A percentile compares a stretch with the other conserved stretches of the same genome.
Conservation (phyloP, 2,888 invertebrate species). For the Endotricha flammealis region DNA sequence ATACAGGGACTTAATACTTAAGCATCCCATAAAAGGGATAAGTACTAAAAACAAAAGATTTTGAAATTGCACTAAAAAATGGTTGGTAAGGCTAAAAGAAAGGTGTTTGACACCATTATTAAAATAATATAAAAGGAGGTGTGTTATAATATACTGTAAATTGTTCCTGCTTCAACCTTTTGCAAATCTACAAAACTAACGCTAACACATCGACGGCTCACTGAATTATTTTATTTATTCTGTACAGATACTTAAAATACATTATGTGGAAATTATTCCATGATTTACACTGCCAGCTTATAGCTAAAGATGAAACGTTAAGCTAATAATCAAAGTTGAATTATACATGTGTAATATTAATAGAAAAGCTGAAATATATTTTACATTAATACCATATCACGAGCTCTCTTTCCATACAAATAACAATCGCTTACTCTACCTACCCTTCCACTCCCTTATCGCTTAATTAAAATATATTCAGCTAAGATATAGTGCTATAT, state of each 20-base stretch:
- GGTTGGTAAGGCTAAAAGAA: neutral
- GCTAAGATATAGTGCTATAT: no score
- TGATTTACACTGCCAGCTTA: neutral
- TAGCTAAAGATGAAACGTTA: neutral
- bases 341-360: neutral
- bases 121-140: neutral
- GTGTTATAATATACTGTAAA: slow-evolving; percentile 25
- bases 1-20: neutral
- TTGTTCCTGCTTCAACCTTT: slow-evolving; percentile 75
- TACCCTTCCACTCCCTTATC: no score
- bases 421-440: neutral
- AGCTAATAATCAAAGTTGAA: neutral
- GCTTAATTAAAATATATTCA: no score
- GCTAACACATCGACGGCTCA: slow-evolving; percentile 67
- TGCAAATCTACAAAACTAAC: slow-evolving; percentile 34
- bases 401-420: slow-evolving; percentile 4
- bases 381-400: slow-evolving; percentile 1
- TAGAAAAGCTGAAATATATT: slow-evolving; percentile 4
- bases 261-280: slow-evolving; percentile 2
- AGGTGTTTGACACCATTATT: slow-evolving; percentile 3
- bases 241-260: slow-evolving; percentile 10
- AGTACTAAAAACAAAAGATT: neutral
- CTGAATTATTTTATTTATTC: slow-evolving; percentile 45
- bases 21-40: neutral
- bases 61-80: slow-evolving; percentile 5